Base-by-base conservation (phyloP, 1,140 invertebrate species). In the Nilaparvata lugens region DNA sequence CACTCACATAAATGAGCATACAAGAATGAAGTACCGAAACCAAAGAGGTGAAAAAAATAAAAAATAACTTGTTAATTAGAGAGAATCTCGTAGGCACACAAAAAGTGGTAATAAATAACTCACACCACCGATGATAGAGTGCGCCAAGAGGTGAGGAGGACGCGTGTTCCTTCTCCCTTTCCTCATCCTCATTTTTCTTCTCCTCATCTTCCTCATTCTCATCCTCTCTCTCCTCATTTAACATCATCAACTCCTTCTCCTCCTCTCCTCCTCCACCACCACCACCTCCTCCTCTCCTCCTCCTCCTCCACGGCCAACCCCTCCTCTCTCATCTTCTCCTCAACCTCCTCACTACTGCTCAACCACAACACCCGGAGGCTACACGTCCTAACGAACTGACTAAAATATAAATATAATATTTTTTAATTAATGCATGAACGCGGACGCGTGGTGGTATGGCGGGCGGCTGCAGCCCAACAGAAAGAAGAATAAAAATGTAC, bases 391-490 rank as follows among this genome's bases (percentile, higher is more conserved):
- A 48, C 45, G 45, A 48, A 48, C 45, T 19, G 45, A 19, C 16
- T 19, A 48, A 48, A 18, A 48, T 48, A 48, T 19, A 48, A 48
- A 48, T 23, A 48, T 48, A 48, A 48, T 48, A 48, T 48, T 48
- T 48, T 48, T 48, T 48, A 48, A 48, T 48, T 48, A 48, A 48
- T 48, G 45, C 45, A 48, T 48, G 18, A 48, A 48, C 21, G 45
- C 5, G 14, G n/a, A 14, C 45, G 21, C 31, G 31, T 11, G 31
- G 31, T 35, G 31, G 28, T 28, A 28, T 9, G 31, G 31, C 9
- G 3, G 2, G 9, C 31, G 31, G 31, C 31, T 6, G 31, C 13
- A 35, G 7, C 7, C 9, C 13, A 11, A 35, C 7, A 11, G 31
- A 11, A 35, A 35, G 9, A 48, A 23, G 45, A 23, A 18, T 48